These are phyloP conservation scores for Dusona sp. DNA, from an alignment of 2,888 invertebrate species.

Conservation along the genomic window DNA sequence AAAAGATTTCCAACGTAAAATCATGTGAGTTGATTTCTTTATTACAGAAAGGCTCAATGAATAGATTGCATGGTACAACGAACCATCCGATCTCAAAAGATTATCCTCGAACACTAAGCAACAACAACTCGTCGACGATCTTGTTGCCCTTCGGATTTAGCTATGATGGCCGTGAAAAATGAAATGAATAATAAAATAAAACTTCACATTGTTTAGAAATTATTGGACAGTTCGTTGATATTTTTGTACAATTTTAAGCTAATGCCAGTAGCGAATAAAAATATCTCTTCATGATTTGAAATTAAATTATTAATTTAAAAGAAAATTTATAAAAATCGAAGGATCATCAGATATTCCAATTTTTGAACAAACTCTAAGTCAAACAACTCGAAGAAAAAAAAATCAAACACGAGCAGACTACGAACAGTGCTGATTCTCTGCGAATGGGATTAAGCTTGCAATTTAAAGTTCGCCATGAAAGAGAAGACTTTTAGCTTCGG, in stretches of 20 bases:
- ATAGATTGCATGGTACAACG: slow-evolving; percentile 3
- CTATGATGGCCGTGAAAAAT: not conserved
- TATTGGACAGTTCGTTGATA: not conserved
- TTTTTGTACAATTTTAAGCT: not conserved
- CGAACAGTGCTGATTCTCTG: not conserved
- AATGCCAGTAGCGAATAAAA: too few species aligned
- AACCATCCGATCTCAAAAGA: slow-evolving; percentile 50
- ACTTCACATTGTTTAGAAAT: not conserved
- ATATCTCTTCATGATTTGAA: too few species aligned
- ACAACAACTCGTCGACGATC: not conserved
- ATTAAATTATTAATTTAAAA: not conserved
- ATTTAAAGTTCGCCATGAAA: slow-evolving; percentile 27
- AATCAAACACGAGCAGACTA: slow-evolving; percentile 3
- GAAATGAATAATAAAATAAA: not conserved
- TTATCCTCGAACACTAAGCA: slow-evolving; percentile 55
- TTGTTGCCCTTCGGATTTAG: slow-evolving; percentile 22
- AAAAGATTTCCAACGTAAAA: not conserved
- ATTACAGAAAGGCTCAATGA: not conserved
- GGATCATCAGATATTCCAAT: not conserved
- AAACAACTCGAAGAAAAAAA: not conserved
- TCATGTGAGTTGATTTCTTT: not conserved
- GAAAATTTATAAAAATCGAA: not conserved
- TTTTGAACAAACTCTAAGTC: not conserved
- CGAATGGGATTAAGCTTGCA: slow-evolving; percentile 12
- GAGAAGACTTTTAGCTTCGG: slow-evolving; percentile 17